These are phyloP conservation scores for Mustela lutreola DNA, from an alignment of 2,113 vertebrate genomes.

Conservation along the genomic window DNA sequence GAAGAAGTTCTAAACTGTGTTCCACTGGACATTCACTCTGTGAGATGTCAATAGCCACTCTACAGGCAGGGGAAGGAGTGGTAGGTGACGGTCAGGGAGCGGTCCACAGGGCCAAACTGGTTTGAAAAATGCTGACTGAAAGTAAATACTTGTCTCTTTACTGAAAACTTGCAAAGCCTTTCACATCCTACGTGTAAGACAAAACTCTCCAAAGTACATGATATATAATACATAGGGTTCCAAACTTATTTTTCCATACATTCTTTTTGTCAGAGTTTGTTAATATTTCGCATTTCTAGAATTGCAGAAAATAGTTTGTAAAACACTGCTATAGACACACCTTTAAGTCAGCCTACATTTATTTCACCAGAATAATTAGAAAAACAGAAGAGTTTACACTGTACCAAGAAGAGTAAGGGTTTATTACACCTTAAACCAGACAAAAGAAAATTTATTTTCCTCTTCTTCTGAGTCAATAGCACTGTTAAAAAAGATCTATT, in stretches of 20 bases:
- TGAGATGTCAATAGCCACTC: background rate
- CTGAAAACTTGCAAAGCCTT: background rate
- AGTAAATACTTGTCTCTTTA: conserved; percentile 10
- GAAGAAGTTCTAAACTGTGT: background rate
- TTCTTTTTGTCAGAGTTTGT: background rate
- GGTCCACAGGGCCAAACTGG: background rate
- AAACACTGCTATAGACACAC: background rate
- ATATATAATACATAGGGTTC: background rate
- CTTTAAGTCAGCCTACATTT: conserved; percentile 1
- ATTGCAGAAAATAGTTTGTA: background rate
- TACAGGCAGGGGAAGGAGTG: background rate
- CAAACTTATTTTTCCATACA: background rate
- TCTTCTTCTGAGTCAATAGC: conserved; percentile 9
- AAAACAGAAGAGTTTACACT: background rate
- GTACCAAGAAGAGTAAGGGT: background rate
- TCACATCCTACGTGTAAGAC: background rate
- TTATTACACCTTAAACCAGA: background rate
- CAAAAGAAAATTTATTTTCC: conserved; percentile 33
- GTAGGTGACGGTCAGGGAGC: background rate
- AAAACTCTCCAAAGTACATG: background rate
- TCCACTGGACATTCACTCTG: background rate
- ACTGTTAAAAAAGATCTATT: background rate
- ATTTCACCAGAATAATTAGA: background rate
- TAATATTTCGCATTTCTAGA: conserved; percentile 1
- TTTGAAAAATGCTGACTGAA: conserved; percentile 26